phyloP scores from a whole-genome alignment of 2,113 vertebrate genomes.

The Ailurus styani region DNA sequence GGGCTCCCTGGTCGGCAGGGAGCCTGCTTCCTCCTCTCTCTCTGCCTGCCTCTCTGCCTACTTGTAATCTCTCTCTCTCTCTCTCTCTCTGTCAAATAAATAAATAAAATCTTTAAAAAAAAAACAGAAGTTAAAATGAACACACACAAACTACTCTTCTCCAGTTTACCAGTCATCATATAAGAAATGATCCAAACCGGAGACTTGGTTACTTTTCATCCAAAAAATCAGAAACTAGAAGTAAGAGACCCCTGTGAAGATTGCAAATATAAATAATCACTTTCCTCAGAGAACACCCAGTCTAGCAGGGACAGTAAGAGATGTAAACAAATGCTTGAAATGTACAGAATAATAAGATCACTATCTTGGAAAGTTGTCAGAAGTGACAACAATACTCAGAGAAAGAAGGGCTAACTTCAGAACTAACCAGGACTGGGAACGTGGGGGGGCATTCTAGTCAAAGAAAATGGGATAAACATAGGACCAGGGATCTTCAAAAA shows the following conservation, averaged over 20 bases:
- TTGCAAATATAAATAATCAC: neutral
- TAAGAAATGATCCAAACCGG: conserved; percentile 14
- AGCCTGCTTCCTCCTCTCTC: too few relatives aligned
- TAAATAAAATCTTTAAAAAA: too few relatives aligned
- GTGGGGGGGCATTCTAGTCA: neutral
- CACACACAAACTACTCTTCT: neutral
- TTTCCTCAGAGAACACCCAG: conserved; percentile 25
- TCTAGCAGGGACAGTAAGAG: neutral
- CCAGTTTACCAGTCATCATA: neutral
- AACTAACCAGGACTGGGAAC: neutral
- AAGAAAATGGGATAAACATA: neutral
- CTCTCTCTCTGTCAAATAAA: too few relatives aligned
- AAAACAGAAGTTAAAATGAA: conserved; percentile 38
- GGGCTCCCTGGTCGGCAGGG: too few relatives aligned
- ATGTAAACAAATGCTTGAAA: neutral
- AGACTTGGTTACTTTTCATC: conserved; percentile 11
- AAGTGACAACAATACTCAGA: neutral
- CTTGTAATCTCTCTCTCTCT: too few relatives aligned
- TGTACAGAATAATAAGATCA: neutral
- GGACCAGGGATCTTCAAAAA: neutral
- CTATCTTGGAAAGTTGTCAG: neutral
- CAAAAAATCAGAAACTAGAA: neutral
- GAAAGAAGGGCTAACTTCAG: conserved; percentile 16
- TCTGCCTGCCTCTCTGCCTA: too few relatives aligned
- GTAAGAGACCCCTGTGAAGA: neutral